Evolutionary conservation across 2,797 vertebrate species (phyloP).

Genomic region (Okamejei kenojei): DNA sequence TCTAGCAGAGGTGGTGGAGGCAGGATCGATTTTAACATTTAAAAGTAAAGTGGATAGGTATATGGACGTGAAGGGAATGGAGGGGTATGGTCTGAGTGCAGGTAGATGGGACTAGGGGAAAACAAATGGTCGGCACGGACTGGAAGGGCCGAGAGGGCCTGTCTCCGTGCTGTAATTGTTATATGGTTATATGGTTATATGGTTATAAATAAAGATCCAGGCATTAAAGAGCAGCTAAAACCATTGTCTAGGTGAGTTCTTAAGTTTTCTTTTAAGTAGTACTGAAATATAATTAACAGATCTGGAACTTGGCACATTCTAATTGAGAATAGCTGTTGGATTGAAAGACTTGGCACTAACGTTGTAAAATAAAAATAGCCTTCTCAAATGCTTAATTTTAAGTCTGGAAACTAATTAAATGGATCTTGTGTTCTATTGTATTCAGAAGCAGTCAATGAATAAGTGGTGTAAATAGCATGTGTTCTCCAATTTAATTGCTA

Average conservation of each 20-base stretch:
- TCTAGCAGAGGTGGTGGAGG: no score
- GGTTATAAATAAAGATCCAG: neutral
- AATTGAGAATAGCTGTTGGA: neutral
- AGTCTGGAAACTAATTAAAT: neutral
- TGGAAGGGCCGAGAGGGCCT: no score
- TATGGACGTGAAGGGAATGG: no score
- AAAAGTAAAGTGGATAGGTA: no score
- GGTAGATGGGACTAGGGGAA: no score
- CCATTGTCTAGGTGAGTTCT: neutral
- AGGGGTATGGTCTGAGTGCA: no score
- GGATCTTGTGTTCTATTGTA: neutral
- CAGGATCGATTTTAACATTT: no score
- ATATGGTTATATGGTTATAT: no score
- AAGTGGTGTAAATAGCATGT: neutral
- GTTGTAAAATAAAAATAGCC: constrained; percentile 1
- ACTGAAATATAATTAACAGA: neutral
- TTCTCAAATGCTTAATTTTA: neutral
- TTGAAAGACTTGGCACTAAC: neutral
- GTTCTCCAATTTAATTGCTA: constrained; percentile 1
- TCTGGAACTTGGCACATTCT: neutral
- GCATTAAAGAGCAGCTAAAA: neutral
- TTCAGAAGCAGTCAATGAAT: neutral
- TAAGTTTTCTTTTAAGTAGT: neutral
- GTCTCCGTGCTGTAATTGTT: no score
- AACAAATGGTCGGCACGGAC: no score